Evolutionary conservation across 64 coral and sea anemone genomes (phyloP).

Genomic region (Montipora efflorescens): DNA sequence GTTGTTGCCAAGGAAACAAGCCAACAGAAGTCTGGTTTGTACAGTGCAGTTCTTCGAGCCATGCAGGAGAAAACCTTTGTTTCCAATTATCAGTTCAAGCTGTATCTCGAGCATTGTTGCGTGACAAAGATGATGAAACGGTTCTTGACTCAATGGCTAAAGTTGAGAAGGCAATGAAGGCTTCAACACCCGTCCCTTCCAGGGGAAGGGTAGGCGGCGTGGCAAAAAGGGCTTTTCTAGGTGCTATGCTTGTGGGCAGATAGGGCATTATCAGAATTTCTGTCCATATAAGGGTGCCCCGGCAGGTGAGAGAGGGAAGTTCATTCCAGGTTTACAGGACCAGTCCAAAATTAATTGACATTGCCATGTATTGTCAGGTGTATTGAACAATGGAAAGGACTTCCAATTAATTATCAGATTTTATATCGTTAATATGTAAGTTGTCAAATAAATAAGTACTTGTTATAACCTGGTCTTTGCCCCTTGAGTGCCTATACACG

Average conservation of each 20-base stretch:
- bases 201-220: background rate
- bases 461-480: no score
- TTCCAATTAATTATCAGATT: no score
- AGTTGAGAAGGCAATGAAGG: conserved; percentile 28
- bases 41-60: background rate
- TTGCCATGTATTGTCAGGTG: no score
- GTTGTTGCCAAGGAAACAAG: conserved; percentile 6
- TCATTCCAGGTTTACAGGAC: no score
- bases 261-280: no score
- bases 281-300: background rate
- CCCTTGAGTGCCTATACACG: no score
- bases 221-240: background rate
- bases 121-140: conserved; percentile 14
- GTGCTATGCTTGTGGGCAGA: background rate
- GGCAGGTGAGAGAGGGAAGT: background rate
- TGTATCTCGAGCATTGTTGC: background rate
- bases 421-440: no score
- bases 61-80: background rate
- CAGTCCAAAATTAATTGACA: no score
- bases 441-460: no score
- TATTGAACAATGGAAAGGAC: no score
- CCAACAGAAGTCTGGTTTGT: conserved; percentile 8
- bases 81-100: background rate
- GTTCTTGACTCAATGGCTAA: conserved; percentile 6
- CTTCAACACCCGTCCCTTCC: background rate